Base-by-base conservation (phyloP, 2,888 invertebrate genomes). In the Metopia argyrocephala region DNA sequence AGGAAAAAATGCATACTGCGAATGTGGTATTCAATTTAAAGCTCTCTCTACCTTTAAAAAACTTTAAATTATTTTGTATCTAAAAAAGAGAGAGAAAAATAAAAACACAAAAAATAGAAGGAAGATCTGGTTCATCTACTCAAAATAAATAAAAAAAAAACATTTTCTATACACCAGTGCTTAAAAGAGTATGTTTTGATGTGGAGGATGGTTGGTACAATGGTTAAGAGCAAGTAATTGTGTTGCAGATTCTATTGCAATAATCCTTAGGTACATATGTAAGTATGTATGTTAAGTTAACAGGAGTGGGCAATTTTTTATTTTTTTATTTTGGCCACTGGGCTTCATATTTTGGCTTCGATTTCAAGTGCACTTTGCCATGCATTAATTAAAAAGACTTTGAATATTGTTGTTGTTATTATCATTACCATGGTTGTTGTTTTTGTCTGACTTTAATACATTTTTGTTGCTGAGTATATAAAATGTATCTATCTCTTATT, bases 341-440 rank as follows among this genome's bases (percentile, higher is more conserved):
- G 81, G 70, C 81, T 76, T 73, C 54, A 38, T 3, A 38, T 68
- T 76, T 69, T 81, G 78, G 81, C 81, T 81, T 81, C 78, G 56
- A 74, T 81, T 66, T 78, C 81, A 78, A 81, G 81, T 81, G 81
- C 81, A 81, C 81, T 81, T 81, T 81, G 71, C 78, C 70, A 70
- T 81, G 78, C 81, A 81, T 78, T 81, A 81, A 81, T 81, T 81
- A 81, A 78, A 78, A 81, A 76, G 69, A 59, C 21, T 73, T 62
- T 25, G 25, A n/a, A n/a, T 9, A 46, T 12, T 38, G 12, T 74
- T 50, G 38, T 6, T 62, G 45, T 54, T 27, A 38, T 54, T 18
- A 31, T 73, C 38, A 23, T 62, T 66, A 27, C 15, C n/a, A 5
- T 28, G 66, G 62, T 12, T 65, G 28, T 9, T 38, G 38, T 38